Evolutionary conservation across 2,888 invertebrate species (phyloP), one percentile per base, ranked within the genome.

Genomic region (Apeira syringaria): DNA sequence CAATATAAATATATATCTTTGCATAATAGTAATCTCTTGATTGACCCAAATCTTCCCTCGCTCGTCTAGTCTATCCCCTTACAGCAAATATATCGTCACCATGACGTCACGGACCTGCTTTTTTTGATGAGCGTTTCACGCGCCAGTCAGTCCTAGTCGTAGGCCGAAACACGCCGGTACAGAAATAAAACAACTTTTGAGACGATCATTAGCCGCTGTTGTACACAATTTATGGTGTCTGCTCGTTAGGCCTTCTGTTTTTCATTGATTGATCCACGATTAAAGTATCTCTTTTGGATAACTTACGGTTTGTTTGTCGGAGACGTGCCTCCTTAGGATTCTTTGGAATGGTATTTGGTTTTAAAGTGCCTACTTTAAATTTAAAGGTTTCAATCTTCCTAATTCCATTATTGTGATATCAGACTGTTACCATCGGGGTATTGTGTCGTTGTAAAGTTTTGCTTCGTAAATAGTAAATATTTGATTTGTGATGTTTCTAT

Each of bases 91-190:
- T 51, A 61, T 51, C 49, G 54, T 80, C 79, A 82, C 54, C 48
- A 50, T 56, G 47, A 61, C 79, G 78, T 77, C 75, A 78, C 64
- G 58, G 65, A 55, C 56, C 53, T 51, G 52, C 63, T 44, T 33
- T 44, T 33, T 39, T 51, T 67, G 73, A 68, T 70, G 67, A 68
- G 74, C 70, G 74, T 74, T 56, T 56, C 60, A 54, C 61, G 66
- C 58, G 56, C 47, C 55, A 61, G 62, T 64, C 72, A 74, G 77
- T 74, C 59, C 61, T 48, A 59, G 66, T 68, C 70, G 65, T 64
- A 57, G 47, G 47, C 56, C 61, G 62, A 49, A 52, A 53, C 66
- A 63, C 59, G 56, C 57, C 56, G 54, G 59, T 61, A 49, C 50
- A 36, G 52, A 55, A 61, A 47, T 33, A 37, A 48, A 49, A 47